phyloP scores from a whole-genome alignment of 2,797 vertebrate species.

The Epinephelus coioides region DNA sequence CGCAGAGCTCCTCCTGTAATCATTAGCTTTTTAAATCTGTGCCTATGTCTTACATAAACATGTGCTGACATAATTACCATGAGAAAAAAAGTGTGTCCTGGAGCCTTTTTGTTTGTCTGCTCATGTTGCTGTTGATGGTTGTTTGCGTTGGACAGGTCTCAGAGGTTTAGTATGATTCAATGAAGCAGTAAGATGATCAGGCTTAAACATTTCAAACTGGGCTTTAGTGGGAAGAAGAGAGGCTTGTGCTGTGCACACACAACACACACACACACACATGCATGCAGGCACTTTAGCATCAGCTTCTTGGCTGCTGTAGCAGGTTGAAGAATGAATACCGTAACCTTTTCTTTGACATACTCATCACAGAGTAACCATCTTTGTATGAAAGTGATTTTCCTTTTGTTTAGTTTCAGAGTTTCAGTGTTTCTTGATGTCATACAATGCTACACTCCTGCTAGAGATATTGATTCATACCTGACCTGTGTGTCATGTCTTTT shows the following conservation, averaged over 20 bases:
- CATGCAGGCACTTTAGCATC: neutral
- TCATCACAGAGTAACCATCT: slow-evolving; percentile 22
- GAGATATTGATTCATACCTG: slow-evolving; percentile 33
- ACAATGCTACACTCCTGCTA: neutral
- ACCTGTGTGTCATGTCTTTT: slow-evolving; percentile 22
- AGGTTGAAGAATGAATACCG: slow-evolving; percentile 17
- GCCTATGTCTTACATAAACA: slow-evolving; percentile 10
- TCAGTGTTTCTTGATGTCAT: neutral
- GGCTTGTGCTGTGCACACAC: neutral
- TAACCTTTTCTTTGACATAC: slow-evolving; percentile 52
- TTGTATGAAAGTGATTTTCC: slow-evolving; percentile 19
- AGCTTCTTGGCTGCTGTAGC: slow-evolving; percentile 17
- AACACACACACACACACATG: neutral
- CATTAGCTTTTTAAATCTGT: neutral
- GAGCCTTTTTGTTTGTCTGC: slow-evolving; percentile 7
- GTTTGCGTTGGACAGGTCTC: slow-evolving; percentile 21
- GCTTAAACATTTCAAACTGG: slow-evolving; percentile 25
- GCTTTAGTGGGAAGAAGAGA: slow-evolving; percentile 2
- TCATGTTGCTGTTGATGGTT: slow-evolving; percentile 18
- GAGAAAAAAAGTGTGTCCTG: slow-evolving; percentile 5
- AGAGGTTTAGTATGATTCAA: slow-evolving; percentile 48
- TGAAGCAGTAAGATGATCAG: slow-evolving; percentile 30
- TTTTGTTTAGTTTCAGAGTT: slow-evolving; percentile 18
- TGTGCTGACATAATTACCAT: slow-evolving; percentile 6
- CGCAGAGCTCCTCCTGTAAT: neutral